Conservation (phyloP, 2,888 invertebrate species). For the Biston betularia region DNA sequence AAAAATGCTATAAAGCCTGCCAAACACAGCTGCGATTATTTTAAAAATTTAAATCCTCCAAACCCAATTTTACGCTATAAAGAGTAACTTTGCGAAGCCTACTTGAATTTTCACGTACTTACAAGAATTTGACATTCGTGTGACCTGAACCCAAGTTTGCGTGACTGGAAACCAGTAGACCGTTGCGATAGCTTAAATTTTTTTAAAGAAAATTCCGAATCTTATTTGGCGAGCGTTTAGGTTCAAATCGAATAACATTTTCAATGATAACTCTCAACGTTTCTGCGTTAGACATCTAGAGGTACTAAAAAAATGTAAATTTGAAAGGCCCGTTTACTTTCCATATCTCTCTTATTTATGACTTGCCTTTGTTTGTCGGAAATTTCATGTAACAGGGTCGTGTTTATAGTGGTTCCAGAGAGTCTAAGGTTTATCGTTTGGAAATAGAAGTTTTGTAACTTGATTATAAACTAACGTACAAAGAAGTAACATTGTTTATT, state of each 20-base stretch:
- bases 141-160: conserved; percentile 28
- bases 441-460: background rate
- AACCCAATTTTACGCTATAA: conserved; percentile 17
- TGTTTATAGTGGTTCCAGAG: conserved; percentile 34
- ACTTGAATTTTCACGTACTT: conserved; percentile 19
- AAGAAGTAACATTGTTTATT: background rate
- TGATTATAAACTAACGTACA: background rate
- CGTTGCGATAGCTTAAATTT: conserved; percentile 17
- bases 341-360: conserved; percentile 47
- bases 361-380: conserved; percentile 35
- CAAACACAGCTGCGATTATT: background rate
- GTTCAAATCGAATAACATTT: conserved; percentile 14
- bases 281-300: conserved; percentile 19
- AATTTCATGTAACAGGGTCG: conserved; percentile 38
- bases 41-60: conserved; percentile 8
- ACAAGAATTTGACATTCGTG: conserved; percentile 28
- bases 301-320: conserved; percentile 47
- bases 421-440: conserved; percentile 9
- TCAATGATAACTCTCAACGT: conserved; percentile 26
- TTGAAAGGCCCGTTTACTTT: conserved; percentile 40
- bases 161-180: conserved; percentile 27
- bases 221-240: conserved; percentile 14
- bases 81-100: conserved; percentile 14
- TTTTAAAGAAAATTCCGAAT: background rate
- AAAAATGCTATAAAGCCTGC: conserved; percentile 1